These are phyloP conservation scores for Elgonia sp. DNA, from an alignment of 2,888 invertebrate species.

Conservation along the genomic window DNA sequence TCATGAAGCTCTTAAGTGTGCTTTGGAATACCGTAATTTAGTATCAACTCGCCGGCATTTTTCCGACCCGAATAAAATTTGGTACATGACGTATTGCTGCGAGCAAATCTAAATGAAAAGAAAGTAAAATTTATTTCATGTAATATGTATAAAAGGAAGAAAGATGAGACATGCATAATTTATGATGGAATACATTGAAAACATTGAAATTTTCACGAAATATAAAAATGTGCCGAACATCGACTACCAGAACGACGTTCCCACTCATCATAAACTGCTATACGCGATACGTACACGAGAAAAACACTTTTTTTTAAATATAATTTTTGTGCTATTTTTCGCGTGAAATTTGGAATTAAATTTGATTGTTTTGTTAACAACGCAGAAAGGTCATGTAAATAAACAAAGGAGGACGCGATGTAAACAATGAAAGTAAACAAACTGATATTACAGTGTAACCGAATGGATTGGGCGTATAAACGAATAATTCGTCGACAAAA, in stretches of 20 bases:
- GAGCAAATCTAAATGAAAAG: constrained; percentile 42
- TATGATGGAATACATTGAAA: constrained; percentile 24
- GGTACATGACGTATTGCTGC: constrained; percentile 10
- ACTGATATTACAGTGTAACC: not conserved
- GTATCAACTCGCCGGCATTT: constrained; percentile 8
- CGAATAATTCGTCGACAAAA: constrained; percentile 34
- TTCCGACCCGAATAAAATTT: constrained; percentile 21
- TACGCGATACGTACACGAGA: too few relatives aligned
- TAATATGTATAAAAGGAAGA: constrained; percentile 39
- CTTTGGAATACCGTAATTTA: constrained; percentile 9
- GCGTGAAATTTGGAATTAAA: too few relatives aligned
- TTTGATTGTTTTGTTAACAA: too few relatives aligned
- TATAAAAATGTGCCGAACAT: constrained; percentile 25
- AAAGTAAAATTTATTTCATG: constrained; percentile 49
- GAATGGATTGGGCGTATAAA: not conserved
- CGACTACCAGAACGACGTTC: not conserved
- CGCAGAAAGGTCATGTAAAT: too few relatives aligned
- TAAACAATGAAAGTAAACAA: too few relatives aligned
- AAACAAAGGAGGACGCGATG: not conserved
- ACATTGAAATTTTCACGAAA: constrained; percentile 39
- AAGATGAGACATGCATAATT: constrained; percentile 28
- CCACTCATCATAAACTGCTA: not conserved
- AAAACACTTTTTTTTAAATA: too few relatives aligned
- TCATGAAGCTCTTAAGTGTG: constrained; percentile 2
- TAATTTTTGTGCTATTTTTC: too few relatives aligned